phyloP scores from a whole-genome alignment of 1,140 invertebrate species.

The Physella acuta region DNA sequence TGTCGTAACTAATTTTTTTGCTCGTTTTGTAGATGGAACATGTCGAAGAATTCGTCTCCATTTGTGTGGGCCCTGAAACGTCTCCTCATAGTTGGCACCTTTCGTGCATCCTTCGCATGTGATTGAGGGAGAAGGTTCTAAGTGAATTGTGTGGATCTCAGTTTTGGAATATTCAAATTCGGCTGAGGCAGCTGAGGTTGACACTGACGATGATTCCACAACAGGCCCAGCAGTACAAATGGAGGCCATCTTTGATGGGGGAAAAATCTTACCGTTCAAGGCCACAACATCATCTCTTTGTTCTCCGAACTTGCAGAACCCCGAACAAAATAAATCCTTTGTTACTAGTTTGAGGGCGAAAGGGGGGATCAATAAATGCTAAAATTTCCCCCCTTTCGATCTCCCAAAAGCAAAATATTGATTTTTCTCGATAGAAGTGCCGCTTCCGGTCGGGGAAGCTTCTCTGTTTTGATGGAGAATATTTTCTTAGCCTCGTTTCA shows the following conservation, averaged over 20 bases:
- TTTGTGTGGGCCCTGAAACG: constrained; percentile 42
- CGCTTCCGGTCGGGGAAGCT: constrained; percentile 36
- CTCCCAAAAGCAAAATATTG: constrained; percentile 22
- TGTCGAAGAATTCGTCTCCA: constrained; percentile 39
- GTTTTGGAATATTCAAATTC: not conserved
- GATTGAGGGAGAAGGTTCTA: not conserved
- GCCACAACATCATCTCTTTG: constrained; percentile 32
- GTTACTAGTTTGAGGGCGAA: constrained; percentile 27
- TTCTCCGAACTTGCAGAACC: constrained; percentile 18
- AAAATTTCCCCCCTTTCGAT: constrained; percentile 28
- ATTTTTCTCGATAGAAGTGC: constrained; percentile 33
- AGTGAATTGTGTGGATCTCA: not conserved
- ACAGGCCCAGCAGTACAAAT: constrained; percentile 18
- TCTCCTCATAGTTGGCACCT: constrained; percentile 24
- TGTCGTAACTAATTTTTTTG: constrained; percentile 11
- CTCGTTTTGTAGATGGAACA: constrained; percentile 29
- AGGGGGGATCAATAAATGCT: constrained; percentile 30
- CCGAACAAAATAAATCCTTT: constrained; percentile 29
- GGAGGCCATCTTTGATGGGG: constrained; percentile 33
- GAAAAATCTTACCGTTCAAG: constrained; percentile 20
- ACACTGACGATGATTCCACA: constrained; percentile 3
- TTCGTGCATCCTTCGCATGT: constrained; percentile 1
- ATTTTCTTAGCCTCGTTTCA: constrained; percentile 26
- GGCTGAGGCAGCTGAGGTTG: not conserved
- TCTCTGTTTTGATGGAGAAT: constrained; percentile 27